Conservation (phyloP, 1,140 invertebrate species). For the Atta texana region DNA sequence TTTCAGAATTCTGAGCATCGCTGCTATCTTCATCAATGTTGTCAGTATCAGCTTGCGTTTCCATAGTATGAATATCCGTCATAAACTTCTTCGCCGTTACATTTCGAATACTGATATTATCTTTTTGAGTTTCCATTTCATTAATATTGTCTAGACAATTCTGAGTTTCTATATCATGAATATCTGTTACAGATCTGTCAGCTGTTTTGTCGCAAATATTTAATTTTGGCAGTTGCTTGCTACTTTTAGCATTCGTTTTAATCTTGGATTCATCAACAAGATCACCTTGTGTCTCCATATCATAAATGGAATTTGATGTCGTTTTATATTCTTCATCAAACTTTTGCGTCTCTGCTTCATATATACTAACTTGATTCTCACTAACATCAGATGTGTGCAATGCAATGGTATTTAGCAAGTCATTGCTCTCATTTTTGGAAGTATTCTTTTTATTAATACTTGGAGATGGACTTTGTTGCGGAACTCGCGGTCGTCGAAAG, state of each 20-base stretch:
- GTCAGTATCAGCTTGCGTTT: slow-evolving; percentile 13
- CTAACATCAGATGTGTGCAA: not conserved
- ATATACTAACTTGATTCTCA: slow-evolving; percentile 34
- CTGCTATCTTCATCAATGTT: not conserved
- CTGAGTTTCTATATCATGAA: slow-evolving; percentile 57
- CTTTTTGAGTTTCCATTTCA: slow-evolving; percentile 64
- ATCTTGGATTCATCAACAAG: not conserved
- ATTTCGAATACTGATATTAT: not conserved
- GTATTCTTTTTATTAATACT: not conserved
- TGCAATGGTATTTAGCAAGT: not conserved
- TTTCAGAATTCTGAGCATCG: not conserved
- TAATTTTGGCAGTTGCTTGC: not conserved
- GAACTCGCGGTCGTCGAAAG: slow-evolving; percentile 57
- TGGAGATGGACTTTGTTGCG: not conserved
- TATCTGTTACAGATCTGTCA: slow-evolving; percentile 12
- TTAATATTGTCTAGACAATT: slow-evolving; percentile 36
- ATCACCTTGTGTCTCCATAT: slow-evolving; percentile 64
- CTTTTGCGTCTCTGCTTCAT: slow-evolving; percentile 59
- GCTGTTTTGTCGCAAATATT: not conserved
- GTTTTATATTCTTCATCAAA: not conserved
- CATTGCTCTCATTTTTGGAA: not conserved
- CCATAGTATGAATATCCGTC: slow-evolving; percentile 24
- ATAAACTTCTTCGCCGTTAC: not conserved
- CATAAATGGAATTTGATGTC: slow-evolving; percentile 42
- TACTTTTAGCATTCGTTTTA: not conserved